Percentiles rank a stretch among this genome's conserved stretches.
phyloP scores from a whole-genome alignment of 2,888 invertebrate species.

The Harpalus rubripes region DNA sequence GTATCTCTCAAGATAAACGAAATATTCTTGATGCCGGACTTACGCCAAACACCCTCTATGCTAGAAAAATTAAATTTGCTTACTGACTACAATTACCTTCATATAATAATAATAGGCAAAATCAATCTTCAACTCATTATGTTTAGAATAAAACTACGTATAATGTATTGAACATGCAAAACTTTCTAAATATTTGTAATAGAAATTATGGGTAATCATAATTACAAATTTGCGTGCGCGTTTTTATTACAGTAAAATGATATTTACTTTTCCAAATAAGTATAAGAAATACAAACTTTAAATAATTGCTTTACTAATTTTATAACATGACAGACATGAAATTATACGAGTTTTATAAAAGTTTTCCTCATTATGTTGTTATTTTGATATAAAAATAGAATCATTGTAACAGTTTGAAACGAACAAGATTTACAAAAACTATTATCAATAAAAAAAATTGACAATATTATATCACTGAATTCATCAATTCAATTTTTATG shows the following conservation, averaged over 20 bases:
- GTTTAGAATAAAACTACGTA: background rate
- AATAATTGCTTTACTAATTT: background rate
- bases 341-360: too few relatives aligned
- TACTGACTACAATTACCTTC: too few relatives aligned
- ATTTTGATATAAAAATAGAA: background rate
- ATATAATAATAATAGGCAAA: too few relatives aligned
- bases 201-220: background rate
- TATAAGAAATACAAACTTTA: background rate
- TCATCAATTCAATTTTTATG: too few relatives aligned
- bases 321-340: background rate
- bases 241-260: background rate
- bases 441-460: too few relatives aligned
- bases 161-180: background rate
- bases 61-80: background rate
- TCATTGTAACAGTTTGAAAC: background rate
- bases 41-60: too few relatives aligned
- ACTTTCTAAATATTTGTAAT: slow-evolving; percentile 4
- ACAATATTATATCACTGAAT: too few relatives aligned
- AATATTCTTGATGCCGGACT: too few relatives aligned
- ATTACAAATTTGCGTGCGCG: background rate
- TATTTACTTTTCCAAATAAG: slow-evolving; percentile 1
- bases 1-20: too few relatives aligned
- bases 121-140: background rate
- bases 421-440: background rate
- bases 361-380: background rate